Evolutionary conservation across 2,113 vertebrate genomes (phyloP).

Genomic region (Erinaceus europaeus): DNA sequence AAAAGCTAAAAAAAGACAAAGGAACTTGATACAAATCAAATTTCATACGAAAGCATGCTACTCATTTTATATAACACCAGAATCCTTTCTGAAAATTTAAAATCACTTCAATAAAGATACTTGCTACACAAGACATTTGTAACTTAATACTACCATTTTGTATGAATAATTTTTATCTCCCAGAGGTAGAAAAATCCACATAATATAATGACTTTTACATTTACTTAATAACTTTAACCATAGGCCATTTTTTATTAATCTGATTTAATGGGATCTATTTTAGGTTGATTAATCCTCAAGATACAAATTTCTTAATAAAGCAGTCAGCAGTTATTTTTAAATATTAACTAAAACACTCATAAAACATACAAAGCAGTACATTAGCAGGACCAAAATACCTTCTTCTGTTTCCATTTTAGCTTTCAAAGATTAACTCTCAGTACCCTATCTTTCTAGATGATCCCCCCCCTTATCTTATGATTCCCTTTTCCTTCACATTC

Average conservation of each 20-base stretch:
- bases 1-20: too few relatives aligned
- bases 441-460: neutral
- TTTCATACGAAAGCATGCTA: neutral
- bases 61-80: neutral
- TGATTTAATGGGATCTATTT: constrained; percentile 45
- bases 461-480: neutral
- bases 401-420: constrained; percentile 20
- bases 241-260: constrained; percentile 29
- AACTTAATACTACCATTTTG: constrained; percentile 1
- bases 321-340: constrained; percentile 40
- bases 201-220: constrained; percentile 35
- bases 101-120: constrained; percentile 35
- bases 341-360: constrained; percentile 53
- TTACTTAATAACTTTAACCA: neutral
- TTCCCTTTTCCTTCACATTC: neutral
- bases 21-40: neutral
- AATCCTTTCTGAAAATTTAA: constrained; percentile 34
- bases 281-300: constrained; percentile 53
- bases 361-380: constrained; percentile 48
- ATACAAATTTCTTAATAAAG: constrained; percentile 47
- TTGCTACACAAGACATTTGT: constrained; percentile 21
- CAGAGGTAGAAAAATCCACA: neutral
- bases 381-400: constrained; percentile 29
- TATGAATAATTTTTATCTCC: constrained; percentile 35
- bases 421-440: constrained; percentile 16